These are phyloP conservation scores for Hippocampus kuda DNA, from an alignment of 2,797 vertebrate genomes.

Conservation along the genomic window DNA sequence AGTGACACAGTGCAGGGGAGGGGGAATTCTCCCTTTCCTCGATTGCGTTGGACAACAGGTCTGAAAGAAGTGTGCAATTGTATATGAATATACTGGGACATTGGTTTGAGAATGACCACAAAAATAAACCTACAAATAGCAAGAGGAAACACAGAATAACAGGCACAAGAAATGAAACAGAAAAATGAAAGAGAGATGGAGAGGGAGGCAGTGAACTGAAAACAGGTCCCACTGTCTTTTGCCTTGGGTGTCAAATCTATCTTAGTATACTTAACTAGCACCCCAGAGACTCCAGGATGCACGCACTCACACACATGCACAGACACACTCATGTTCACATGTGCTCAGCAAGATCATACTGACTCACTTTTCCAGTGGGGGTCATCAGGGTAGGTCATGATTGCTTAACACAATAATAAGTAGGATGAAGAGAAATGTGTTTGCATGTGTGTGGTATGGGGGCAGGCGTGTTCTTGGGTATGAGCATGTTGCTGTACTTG, in stretches of 20 bases:
- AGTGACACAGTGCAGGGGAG: background rate
- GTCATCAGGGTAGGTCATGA: constrained; percentile 21
- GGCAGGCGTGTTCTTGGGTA: background rate
- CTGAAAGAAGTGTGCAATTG: background rate
- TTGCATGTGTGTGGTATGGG: no score
- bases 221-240: constrained; percentile 28
- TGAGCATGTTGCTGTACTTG: background rate
- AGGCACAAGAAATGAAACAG: constrained; percentile 11
- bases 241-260: constrained; percentile 49
- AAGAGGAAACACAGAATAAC: background rate
- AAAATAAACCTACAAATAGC: background rate
- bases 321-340: background rate
- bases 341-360: constrained; percentile 6
- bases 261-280: constrained; percentile 53
- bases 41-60: background rate
- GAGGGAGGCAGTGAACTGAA: constrained; percentile 17
- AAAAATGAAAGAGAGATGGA: background rate
- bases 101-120: background rate
- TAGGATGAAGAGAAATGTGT: background rate
- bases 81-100: background rate
- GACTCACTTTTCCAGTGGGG: constrained; percentile 24
- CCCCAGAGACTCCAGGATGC: constrained; percentile 25
- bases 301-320: background rate
- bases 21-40: background rate
- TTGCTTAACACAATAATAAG: constrained; percentile 34